Evolutionary conservation across 2,797 vertebrate species (phyloP), one percentile per base, ranked within the genome.

Genomic region (Aeoliscus strigatus): DNA sequence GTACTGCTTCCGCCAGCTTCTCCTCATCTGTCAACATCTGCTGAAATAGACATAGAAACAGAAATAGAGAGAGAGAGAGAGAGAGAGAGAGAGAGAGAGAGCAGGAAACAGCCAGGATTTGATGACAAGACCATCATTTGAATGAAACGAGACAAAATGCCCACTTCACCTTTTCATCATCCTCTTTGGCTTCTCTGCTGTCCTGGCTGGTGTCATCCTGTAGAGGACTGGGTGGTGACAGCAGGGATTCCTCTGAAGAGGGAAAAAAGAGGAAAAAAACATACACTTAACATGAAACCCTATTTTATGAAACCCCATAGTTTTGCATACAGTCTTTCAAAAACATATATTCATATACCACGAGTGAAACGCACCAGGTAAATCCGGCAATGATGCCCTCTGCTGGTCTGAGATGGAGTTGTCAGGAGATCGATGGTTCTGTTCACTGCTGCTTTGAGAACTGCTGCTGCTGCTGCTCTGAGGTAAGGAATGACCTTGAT

Each of bases 1-100:
- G 66, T 39, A 85, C 78, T 11, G 92, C 93, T 73, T 75, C 79
- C 27, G 83, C 77, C 0, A 96, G 70, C 56, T 39, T 70, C 40
- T 85, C 85, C 28, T 81, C 87, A 35, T 74, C 52, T 39, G 79
- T 46, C 14, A 53, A 13, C 25, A 28, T 4, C 1, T 59, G 35
- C 82, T 85, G 56, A 8, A 59, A 68, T n/a, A n/a, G n/a, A n/a
- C n/a, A n/a, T n/a, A n/a, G n/a, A n/a, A n/a, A n/a, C n/a, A n/a
- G n/a, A n/a, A n/a, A n/a, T n/a, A n/a, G n/a, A n/a, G n/a, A n/a
- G n/a, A n/a, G n/a, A n/a, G n/a, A n/a, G n/a, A n/a, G n/a, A n/a
- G n/a, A n/a, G n/a, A n/a, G n/a, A n/a, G n/a, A n/a, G n/a, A n/a
- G n/a, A n/a, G n/a, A n/a, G n/a, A n/a, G n/a, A n/a, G n/a, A n/a